Conservation (phyloP, 2,113 vertebrate genomes). For the Trinectes maculatus region DNA sequence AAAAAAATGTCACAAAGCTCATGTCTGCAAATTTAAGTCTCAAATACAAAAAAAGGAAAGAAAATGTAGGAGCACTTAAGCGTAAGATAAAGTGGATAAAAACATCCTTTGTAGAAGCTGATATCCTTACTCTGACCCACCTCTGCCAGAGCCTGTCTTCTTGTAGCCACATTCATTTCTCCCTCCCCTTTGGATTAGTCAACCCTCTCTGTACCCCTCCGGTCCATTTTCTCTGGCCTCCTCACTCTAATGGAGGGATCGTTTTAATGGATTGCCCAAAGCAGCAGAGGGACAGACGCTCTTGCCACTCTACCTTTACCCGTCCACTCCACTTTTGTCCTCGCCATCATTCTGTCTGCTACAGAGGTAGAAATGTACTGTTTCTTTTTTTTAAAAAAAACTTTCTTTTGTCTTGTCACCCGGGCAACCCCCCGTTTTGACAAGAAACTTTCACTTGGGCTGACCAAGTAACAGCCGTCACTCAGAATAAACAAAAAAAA, state of each 20-base stretch:
- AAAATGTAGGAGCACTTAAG: slow-evolving; percentile 17
- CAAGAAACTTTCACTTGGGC: slow-evolving; percentile 57
- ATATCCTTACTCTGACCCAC: slow-evolving; percentile 48
- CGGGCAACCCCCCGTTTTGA: slow-evolving; percentile 70
- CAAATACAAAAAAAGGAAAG: slow-evolving; percentile 12
- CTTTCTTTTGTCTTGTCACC: slow-evolving; percentile 72
- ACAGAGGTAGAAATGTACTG: slow-evolving; percentile 67
- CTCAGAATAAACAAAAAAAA: slow-evolving; percentile 61
- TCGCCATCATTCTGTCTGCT: slow-evolving; percentile 58
- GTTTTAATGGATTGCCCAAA: slow-evolving; percentile 74
- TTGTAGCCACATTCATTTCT: slow-evolving; percentile 35
- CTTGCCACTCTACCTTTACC: slow-evolving; percentile 65
- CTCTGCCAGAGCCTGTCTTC: slow-evolving; percentile 54
- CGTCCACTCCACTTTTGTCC: slow-evolving; percentile 70
- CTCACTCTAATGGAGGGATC: slow-evolving; percentile 74
- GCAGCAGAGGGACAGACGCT: slow-evolving; percentile 62
- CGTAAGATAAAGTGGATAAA: slow-evolving; percentile 32
- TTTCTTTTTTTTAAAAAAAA: slow-evolving; percentile 37
- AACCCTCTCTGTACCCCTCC: slow-evolving; percentile 61
- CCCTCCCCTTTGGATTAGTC: slow-evolving; percentile 55
- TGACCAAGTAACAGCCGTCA: slow-evolving; percentile 59
- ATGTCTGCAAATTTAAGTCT: slow-evolving; percentile 1
- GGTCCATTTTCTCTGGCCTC: slow-evolving; percentile 66
- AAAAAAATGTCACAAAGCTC: neutral
- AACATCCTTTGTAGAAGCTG: slow-evolving; percentile 48